Conservation (phyloP, 2,797 vertebrate species). For the Hemitrygon akajei region DNA sequence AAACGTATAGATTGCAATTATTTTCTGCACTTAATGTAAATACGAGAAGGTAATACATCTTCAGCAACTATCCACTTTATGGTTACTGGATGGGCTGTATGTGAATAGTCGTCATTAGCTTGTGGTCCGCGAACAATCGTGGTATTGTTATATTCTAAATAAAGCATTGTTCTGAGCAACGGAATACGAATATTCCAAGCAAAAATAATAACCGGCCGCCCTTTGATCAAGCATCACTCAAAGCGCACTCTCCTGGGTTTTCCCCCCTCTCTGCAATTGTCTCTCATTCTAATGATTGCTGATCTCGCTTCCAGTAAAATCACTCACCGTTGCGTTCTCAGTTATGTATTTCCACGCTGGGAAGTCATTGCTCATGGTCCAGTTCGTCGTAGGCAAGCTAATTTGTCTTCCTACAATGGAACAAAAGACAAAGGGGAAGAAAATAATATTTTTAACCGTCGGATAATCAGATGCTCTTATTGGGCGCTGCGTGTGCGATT, state of each 20-base stretch:
- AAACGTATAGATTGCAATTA: neutral
- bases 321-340: constrained; percentile 78
- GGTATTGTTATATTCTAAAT: neutral
- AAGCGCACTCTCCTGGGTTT: neutral
- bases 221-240: neutral
- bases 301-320: neutral
- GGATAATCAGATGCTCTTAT: neutral
- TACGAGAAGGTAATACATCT: neutral
- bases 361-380: constrained; percentile 86
- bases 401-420: neutral
- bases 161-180: neutral
- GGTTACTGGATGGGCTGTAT: no score
- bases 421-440: neutral
- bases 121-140: neutral
- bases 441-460: neutral
- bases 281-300: neutral
- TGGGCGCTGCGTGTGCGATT: neutral
- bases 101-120: no score
- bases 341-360: constrained; percentile 80
- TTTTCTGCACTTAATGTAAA: neutral
- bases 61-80: neutral
- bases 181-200: neutral
- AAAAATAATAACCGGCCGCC: neutral
- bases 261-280: neutral
- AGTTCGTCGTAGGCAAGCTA: constrained; percentile 46